Conservation (phyloP, 2,888 invertebrate species). For the Colostygia pectinataria region DNA sequence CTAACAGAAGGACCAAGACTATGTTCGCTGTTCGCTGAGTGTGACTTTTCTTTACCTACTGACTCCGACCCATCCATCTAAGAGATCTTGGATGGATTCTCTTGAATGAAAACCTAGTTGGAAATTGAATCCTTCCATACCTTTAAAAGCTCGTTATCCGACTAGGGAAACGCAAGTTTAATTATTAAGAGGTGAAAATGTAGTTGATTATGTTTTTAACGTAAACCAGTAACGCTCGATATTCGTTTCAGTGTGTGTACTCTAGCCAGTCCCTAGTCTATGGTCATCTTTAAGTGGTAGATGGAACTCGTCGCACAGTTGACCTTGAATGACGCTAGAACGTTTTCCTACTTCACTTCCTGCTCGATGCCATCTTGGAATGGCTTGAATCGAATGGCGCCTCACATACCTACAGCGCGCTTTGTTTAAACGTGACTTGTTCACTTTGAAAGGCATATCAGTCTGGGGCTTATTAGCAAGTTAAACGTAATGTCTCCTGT, state of each 20-base stretch:
- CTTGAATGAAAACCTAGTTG: too few species aligned
- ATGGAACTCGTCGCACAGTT: slow-evolving; percentile 55
- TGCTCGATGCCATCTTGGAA: slow-evolving; percentile 72
- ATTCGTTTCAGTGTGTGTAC: neutral
- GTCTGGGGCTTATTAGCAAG: slow-evolving; percentile 21
- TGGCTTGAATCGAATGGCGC: slow-evolving; percentile 52
- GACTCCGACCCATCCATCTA: too few species aligned
- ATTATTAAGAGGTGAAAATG: too few species aligned
- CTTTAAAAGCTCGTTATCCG: too few species aligned
- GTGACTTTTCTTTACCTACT: too few species aligned
- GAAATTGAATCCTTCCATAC: too few species aligned
- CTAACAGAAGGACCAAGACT: too few species aligned
- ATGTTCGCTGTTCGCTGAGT: too few species aligned
- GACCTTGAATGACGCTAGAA: slow-evolving; percentile 76
- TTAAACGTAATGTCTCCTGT: slow-evolving; percentile 16
- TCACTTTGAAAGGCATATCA: slow-evolving; percentile 26
- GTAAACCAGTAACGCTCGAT: neutral
- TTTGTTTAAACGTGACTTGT: slow-evolving; percentile 35
- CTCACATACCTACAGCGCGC: slow-evolving; percentile 36
- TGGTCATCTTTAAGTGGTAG: slow-evolving; percentile 47
- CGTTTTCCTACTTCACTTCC: slow-evolving; percentile 81
- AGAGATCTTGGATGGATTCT: too few species aligned
- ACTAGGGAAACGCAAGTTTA: too few species aligned
- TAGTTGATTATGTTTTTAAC: neutral
- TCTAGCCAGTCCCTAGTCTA: slow-evolving; percentile 31